Conservation (phyloP, 2,113 vertebrate genomes). For the Pachycephala philippinensis region DNA sequence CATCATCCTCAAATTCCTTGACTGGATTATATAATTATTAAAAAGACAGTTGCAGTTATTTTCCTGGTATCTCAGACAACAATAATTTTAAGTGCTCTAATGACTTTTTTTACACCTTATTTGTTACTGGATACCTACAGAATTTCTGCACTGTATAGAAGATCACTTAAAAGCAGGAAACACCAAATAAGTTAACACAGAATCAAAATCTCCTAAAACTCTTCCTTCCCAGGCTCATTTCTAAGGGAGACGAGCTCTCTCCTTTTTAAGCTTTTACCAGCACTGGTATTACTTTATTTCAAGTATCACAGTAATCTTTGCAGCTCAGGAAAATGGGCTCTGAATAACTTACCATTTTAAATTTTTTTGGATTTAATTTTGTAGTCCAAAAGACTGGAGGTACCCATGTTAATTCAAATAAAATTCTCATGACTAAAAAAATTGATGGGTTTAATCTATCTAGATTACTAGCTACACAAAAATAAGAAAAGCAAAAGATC, state of each 20-base stretch:
- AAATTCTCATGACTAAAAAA: not conserved
- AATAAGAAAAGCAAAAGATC: not conserved
- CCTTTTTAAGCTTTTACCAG: not conserved
- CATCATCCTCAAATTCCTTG: not conserved
- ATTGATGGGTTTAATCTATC: not conserved
- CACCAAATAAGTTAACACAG: not conserved
- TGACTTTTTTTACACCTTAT: not conserved
- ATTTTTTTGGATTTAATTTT: not conserved
- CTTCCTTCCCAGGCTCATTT: not conserved
- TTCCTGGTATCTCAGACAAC: not conserved
- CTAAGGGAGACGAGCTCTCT: not conserved
- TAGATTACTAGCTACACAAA: not conserved
- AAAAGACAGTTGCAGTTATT: not conserved
- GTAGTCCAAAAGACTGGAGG: not conserved
- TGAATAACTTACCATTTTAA: not conserved
- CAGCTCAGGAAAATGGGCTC: not conserved
- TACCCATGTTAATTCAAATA: not conserved
- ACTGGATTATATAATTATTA: not conserved
- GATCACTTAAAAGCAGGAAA: not conserved
- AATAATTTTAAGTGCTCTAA: not conserved
- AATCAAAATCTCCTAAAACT: not conserved
- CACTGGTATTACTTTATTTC: not conserved
- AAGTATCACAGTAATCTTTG: not conserved
- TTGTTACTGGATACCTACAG: not conserved
- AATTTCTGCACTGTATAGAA: not conserved